Evolutionary conservation across 2,888 invertebrate genomes (phyloP).

Genomic region (Noctua janthina): DNA sequence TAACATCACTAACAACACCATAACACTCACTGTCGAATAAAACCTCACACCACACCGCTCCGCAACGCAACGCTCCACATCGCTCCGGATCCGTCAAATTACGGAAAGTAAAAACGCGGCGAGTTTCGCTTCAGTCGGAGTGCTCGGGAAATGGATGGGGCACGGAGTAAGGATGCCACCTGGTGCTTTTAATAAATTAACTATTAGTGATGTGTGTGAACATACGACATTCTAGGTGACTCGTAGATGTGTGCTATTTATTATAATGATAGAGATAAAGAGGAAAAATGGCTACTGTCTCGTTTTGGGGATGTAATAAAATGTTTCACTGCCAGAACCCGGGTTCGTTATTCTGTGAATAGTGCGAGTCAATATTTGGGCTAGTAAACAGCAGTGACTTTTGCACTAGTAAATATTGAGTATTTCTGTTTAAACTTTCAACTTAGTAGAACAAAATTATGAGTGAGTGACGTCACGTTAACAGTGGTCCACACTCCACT

Average conservation of each 20-base stretch:
- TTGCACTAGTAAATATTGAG: too few relatives aligned
- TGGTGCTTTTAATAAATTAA: constrained; percentile 59
- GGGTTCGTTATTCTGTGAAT: background rate
- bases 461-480: background rate
- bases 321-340: background rate
- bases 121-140: constrained; percentile 62
- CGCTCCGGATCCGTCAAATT: constrained; percentile 68
- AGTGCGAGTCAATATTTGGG: background rate
- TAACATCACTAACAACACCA: constrained; percentile 42
- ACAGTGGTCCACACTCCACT: background rate
- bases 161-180: constrained; percentile 50
- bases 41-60: background rate
- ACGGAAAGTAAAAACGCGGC: constrained; percentile 68
- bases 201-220: constrained; percentile 34
- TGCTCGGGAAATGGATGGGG: constrained; percentile 57
- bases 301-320: background rate
- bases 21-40: constrained; percentile 32
- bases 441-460: background rate
- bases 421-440: too few relatives aligned
- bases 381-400: background rate
- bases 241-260: constrained; percentile 9
- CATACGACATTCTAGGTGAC: background rate
- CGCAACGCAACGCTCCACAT: background rate
- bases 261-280: background rate
- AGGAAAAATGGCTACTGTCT: constrained; percentile 2